phyloP scores from a whole-genome alignment of 2,888 invertebrate species.

The Hololepta plana region DNA sequence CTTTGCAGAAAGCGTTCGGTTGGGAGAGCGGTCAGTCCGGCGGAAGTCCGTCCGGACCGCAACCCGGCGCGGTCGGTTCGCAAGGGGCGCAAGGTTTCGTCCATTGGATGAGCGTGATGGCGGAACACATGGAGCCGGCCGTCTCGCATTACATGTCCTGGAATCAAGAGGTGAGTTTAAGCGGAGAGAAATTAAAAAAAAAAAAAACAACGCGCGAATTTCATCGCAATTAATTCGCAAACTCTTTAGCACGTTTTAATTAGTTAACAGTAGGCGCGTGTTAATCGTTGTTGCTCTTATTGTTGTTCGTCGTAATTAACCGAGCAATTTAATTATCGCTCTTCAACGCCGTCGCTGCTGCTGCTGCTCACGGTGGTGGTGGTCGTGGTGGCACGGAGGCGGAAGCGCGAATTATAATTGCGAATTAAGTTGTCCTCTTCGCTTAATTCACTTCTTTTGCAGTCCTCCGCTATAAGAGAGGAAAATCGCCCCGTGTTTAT shows the following conservation, averaged over 20 bases:
- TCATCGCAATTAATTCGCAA: constrained; percentile 2
- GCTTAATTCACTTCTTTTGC: no score
- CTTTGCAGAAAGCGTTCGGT: constrained; percentile 40
- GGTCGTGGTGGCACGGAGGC: no score
- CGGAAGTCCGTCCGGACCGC: constrained; percentile 29
- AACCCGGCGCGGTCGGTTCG: constrained; percentile 39
- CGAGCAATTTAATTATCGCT: no score
- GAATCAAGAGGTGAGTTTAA: constrained; percentile 42
- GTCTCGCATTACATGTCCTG: constrained; percentile 53
- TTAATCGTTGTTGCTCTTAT: no score
- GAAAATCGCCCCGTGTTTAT: no score
- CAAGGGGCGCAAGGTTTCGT: constrained; percentile 62
- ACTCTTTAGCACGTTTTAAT: background rate
- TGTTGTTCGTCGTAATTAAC: no score
- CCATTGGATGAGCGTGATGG: constrained; percentile 96
- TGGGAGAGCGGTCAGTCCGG: constrained; percentile 30
- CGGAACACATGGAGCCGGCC: constrained; percentile 80
- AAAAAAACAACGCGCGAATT: constrained; percentile 1
- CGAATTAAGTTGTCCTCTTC: no score
- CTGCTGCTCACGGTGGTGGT: no score
- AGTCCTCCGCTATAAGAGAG: no score
- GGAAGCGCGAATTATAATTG: no score
- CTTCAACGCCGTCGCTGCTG: no score
- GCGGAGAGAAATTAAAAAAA: constrained; percentile 1
- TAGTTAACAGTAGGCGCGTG: no score